Evolutionary conservation across 37 sponge, comb jelly and placozoan genomes (phyloP), one percentile per base, ranked within the genome.

Genomic region (Geodia barretti): DNA sequence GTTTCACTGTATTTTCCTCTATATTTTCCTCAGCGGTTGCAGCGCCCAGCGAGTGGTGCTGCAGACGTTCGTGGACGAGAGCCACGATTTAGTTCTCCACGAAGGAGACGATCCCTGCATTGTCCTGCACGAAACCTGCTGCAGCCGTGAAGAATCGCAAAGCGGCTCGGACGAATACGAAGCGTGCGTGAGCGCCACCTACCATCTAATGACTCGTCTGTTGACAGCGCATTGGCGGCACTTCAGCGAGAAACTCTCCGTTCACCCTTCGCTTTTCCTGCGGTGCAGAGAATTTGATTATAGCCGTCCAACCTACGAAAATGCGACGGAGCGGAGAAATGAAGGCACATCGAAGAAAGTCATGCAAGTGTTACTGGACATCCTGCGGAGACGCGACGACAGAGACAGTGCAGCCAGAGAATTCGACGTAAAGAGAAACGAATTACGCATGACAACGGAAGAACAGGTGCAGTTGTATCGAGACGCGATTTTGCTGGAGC

Each of bases 391-490:
- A 7, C 72, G 74, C 24, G 73, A 71, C 28, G 82, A 75, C 77
- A n/a, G n/a, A n/a, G 41, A 40, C 5, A 33, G 75, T n/a, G 91
- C 91, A 3, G 35, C 86, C 39, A 30, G 62, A 8, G 68, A 68
- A 20, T 90, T 90, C 79, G 84, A 90, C 73, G 63, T 36, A 14
- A 71, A 29, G 32, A 74, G 91, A 40, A 78, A 80, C 40, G 80
- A 81, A 39, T 32, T 79, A 1, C 73, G 86, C 37, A 41, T 91
- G 41, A 79, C 88, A 14, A 80, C 82, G 38, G 28, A 29, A 64
- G 87, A 91, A 70, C 75, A 66, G 19, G 62, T 86, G 62, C 64
- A 77, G 41, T 84, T 91, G 39, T 91, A 87, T 76, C 70, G 70
- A 1, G 37, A 60, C 25, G 83, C 87, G 23, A 62, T 91, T 33